Evolutionary conservation across 2,888 invertebrate species (phyloP), one percentile per base, ranked within the genome.

Genomic region (Tenthredo mesomela): DNA sequence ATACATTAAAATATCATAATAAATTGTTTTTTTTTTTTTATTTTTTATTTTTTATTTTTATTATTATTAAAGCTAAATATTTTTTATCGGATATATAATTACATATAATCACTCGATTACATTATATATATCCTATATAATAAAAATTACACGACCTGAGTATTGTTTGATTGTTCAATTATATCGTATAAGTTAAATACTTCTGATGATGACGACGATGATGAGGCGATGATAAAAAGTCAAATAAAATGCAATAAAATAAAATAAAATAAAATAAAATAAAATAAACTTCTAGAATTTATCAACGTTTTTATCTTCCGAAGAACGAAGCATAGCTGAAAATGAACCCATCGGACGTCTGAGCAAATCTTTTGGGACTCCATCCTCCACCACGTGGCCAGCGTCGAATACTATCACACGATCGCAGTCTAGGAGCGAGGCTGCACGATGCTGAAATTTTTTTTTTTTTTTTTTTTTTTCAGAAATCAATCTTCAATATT

Each of bases 401-500:
- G 95, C 95, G 85, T 97, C 96, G 89, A 97, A 92, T 71, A 97
- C 96, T 86, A 96, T 93, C 84, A 96, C 95, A 87, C 96, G 95
- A 91, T 96, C 96, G 93, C 96, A 97, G 85, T 95, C 95, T 86
- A 96, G 94, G 85, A 97, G 95, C 2, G 96, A 96, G n/a, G 96
- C 95, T 85, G 96, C 94, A 25, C 97, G 96, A 92, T 97, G 97
- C 97, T 97, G 93, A 18, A 93, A 93, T 67, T 85, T 50, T 47
- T 1, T 9, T 5, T 37, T 37, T 37, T 0, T 67, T 85, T 50
- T 47, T 1, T 9, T 5, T 37, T 37, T 37, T 0, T 7, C 12
- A 47, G 58, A 29, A 75, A 54, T n/a, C 18, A 6, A 54, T 54
- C 6, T 54, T n/a, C 54, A 2, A 40, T 40, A 40, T 40, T 10